Evolutionary conservation across 2,888 invertebrate species (phyloP).

Genomic region (Mesopsocus fuscifrons): DNA sequence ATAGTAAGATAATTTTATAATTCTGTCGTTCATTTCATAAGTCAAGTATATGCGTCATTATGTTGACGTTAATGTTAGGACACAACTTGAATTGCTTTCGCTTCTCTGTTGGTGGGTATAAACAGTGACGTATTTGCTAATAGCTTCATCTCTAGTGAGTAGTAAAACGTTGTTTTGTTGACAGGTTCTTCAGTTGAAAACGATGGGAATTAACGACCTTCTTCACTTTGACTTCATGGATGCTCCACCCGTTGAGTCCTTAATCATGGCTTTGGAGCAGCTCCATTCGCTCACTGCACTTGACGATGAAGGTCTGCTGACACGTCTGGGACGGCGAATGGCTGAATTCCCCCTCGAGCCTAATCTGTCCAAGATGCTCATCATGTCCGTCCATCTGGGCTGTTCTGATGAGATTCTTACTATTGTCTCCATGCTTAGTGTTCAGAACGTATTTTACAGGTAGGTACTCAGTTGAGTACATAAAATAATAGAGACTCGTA

Average conservation of each 20-base stretch:
- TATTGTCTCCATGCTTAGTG: conserved; percentile 96
- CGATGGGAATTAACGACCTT: conserved; percentile 98
- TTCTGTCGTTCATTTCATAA: no score
- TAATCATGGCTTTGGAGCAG: conserved; percentile 94
- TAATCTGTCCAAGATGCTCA: conserved; percentile 93
- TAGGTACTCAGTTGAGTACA: conserved; percentile 17
- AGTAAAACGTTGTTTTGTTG: conserved; percentile 12
- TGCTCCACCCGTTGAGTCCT: conserved; percentile 91
- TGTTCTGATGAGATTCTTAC: conserved; percentile 98
- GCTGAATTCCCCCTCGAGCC: conserved; percentile 99
- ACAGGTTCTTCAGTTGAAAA: conserved; percentile 80
- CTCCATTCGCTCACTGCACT: conserved; percentile 91
- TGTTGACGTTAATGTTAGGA: no score
- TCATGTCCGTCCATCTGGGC: conserved; percentile 94
- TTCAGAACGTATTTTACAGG: conserved; percentile 93
- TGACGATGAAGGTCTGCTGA: conserved; percentile 81
- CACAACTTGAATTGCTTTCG: no score
- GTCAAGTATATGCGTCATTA: no score
- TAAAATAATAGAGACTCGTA: no score
- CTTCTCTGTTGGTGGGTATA: no score
- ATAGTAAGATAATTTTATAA: no score
- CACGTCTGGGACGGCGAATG: conserved; percentile 74
- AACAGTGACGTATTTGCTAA: no score
- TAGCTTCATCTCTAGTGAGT: no score
- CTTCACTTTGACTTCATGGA: conserved; percentile 99